phyloP scores from a whole-genome alignment of 23 tunicate genomes.

The Pegea sp. region DNA sequence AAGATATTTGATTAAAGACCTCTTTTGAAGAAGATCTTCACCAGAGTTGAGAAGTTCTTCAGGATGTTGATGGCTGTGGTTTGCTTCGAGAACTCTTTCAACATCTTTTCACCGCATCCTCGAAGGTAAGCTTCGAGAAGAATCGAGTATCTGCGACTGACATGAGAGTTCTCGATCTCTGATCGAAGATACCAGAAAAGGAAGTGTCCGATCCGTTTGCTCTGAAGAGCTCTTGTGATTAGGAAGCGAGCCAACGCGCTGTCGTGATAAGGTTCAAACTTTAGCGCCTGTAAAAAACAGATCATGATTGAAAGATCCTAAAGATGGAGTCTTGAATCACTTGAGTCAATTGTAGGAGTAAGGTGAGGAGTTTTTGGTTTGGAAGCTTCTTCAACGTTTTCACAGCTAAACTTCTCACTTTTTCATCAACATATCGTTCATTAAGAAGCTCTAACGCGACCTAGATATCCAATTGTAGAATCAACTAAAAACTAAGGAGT shows the following conservation, averaged over 20 bases:
- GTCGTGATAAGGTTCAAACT: conserved; percentile 93
- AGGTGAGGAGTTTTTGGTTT: conserved; percentile 46
- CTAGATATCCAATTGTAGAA: conserved; percentile 4
- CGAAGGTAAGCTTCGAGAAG: conserved; percentile 70
- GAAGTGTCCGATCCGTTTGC: conserved; percentile 83
- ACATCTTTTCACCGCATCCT: conserved; percentile 67
- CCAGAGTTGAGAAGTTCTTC: conserved; percentile 28
- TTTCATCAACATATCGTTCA: conserved; percentile 48
- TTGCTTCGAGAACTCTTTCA: conserved; percentile 33
- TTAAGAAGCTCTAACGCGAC: conserved; percentile 71
- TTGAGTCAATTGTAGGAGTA: conserved; percentile 72
- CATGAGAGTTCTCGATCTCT: conserved; percentile 73
- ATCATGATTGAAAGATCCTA: not conserved
- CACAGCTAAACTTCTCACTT: conserved; percentile 61
- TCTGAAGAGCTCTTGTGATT: conserved; percentile 44
- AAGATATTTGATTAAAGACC: too few relatives aligned
- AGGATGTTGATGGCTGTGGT: conserved; percentile 19
- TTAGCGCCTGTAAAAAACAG: conserved; percentile 34
- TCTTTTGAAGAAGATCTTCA: too few relatives aligned
- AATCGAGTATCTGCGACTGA: conserved; percentile 56
- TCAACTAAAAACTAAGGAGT: not conserved
- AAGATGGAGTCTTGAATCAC: conserved; percentile 4
- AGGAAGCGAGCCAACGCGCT: conserved; percentile 84
- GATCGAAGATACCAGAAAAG: conserved; percentile 87
- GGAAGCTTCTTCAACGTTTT: conserved; percentile 30